These are phyloP conservation scores for Lasiurus cinereus DNA, from an alignment of 2,113 vertebrate genomes.

Conservation along the genomic window DNA sequence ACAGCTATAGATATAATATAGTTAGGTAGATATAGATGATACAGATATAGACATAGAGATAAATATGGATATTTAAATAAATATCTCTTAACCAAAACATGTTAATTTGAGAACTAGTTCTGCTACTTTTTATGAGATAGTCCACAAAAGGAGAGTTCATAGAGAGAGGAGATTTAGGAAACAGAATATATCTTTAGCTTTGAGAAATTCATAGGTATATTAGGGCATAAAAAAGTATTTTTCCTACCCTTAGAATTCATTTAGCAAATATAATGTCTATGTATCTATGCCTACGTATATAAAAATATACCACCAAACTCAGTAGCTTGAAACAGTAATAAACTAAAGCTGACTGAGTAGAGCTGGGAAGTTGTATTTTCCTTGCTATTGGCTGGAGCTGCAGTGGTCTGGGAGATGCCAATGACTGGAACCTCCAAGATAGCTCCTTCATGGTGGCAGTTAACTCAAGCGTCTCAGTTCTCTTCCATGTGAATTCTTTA, in stretches of 20 bases:
- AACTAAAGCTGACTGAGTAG: background rate
- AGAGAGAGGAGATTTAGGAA: background rate
- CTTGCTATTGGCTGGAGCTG: background rate
- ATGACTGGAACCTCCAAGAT: background rate
- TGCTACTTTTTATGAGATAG: background rate
- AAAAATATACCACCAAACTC: background rate
- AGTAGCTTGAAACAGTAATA: background rate
- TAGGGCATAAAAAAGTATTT: background rate
- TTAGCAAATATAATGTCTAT: background rate
- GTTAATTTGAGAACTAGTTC: too few species aligned
- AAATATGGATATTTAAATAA: too few species aligned
- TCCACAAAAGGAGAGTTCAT: background rate
- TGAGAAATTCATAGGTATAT: background rate
- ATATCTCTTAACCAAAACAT: background rate
- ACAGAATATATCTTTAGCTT: background rate
- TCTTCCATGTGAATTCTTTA: background rate
- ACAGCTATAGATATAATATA: background rate
- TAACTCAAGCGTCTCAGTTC: background rate
- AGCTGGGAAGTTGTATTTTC: background rate
- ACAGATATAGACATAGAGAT: too few species aligned
- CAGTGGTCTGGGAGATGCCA: background rate
- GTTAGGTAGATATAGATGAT: too few species aligned
- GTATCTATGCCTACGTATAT: background rate
- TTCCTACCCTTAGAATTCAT: background rate
- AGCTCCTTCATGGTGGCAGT: background rate